Base-by-base conservation (phyloP, 30 jellyfish, hydroid and myxozoan genomes). In the Sanderia malayensis region DNA sequence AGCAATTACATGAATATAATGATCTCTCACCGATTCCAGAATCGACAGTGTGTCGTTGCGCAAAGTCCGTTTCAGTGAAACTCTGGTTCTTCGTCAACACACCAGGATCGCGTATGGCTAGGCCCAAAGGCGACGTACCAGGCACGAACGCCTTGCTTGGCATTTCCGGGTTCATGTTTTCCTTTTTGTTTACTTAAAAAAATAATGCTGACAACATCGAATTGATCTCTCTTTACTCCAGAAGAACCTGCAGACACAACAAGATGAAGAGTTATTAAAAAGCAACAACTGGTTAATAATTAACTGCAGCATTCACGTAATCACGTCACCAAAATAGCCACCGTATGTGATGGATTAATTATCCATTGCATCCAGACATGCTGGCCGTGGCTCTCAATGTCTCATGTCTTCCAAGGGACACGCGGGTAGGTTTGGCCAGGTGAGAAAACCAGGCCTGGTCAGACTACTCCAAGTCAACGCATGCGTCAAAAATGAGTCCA, bases 31-130 rank as follows among this genome's bases (percentile, higher is more conserved):
- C 89, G n/a, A 77, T 77, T 0, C 81, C 89, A 29, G 53, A 28
- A 19, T 77, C 74, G 1, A 67, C 89, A 6, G 89, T 77, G 30
- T 77, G 89, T 15, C 81, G 61, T 30, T 53, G 63, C 23, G 2
- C 80, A 64, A 77, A 63, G 37, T 77, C 89, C 45, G 67, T 63
- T 47, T 77, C 81, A 9, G 89, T 77, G 55, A 77, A 77, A 46
- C 89, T 77, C 4, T 77, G 89, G 22, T 74, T 63, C 45, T 76
- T 27, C 33, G 89, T 60, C 66, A 77, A 33, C n/a, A 66, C 89
- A 7, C 89, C 81, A 19, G 89, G 89, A 63, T 77, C 89, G 13
- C 80, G 89, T 19, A 77, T 77, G 52, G 79, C 89, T 0, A 77
- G 81, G 8, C 89, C 89, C 37, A 53, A 73, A 20, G 89, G 89